These are phyloP conservation scores for Gopherus evgoodei DNA, from an alignment of 2,113 vertebrate species.

Conservation along the genomic window DNA sequence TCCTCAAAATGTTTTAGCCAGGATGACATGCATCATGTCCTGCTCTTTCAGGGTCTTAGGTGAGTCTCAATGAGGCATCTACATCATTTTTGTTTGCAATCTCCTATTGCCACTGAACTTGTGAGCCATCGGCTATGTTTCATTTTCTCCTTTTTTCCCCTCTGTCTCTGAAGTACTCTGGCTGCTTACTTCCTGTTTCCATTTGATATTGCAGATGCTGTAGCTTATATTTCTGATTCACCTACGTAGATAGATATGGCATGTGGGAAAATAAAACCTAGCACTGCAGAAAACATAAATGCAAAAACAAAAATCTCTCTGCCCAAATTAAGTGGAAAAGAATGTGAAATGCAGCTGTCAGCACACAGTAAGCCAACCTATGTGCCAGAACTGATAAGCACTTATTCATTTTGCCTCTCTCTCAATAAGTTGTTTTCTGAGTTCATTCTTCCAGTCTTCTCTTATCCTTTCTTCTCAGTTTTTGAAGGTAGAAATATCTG, in stretches of 20 bases:
- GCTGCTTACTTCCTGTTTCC: not conserved
- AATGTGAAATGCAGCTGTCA: not conserved
- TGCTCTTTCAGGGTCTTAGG: not conserved
- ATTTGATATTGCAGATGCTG: not conserved
- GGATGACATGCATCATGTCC: not conserved
- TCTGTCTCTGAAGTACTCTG: not conserved
- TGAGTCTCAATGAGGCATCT: not conserved
- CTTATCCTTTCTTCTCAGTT: not conserved
- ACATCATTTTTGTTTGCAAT: not conserved
- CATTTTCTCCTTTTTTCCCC: not conserved
- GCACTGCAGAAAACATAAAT: not conserved
- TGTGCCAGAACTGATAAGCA: not conserved
- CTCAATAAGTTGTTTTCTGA: not conserved
- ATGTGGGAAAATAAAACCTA: not conserved
- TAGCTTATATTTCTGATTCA: not conserved
- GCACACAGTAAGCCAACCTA: not conserved
- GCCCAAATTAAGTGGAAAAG: not conserved
- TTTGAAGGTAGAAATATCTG: not conserved
- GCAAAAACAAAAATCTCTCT: not conserved
- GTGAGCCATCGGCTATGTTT: not conserved
- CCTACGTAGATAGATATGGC: not conserved
- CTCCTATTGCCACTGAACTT: not conserved
- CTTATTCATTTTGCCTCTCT: not conserved
- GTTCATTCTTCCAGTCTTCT: not conserved
- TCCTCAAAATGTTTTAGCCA: not conserved